A percentile compares a stretch with the other conserved stretches of the same genome.
These are phyloP conservation scores for Hymenochirus boettgeri DNA, from an alignment of 2,113 vertebrate genomes.

Conservation along the genomic window DNA sequence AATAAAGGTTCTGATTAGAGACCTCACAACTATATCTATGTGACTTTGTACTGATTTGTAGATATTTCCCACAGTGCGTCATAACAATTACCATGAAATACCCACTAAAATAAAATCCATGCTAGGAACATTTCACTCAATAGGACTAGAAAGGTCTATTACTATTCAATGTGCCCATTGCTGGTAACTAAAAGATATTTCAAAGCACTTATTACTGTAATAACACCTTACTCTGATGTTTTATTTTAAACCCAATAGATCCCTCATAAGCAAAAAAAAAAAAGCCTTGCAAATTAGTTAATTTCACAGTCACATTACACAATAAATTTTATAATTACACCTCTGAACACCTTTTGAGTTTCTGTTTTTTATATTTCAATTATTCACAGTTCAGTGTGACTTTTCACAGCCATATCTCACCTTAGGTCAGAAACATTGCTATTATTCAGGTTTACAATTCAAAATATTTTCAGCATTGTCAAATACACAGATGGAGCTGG, in stretches of 20 bases:
- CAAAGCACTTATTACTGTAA: not conserved
- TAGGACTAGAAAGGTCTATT: too few species aligned
- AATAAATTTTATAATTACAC: slow-evolving; percentile 33
- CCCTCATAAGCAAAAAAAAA: not conserved
- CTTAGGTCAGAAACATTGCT: slow-evolving; percentile 17
- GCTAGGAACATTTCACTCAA: too few species aligned
- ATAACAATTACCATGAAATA: too few species aligned
- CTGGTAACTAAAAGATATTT: not conserved
- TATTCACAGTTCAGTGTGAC: slow-evolving; percentile 29
- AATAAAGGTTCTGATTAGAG: too few species aligned
- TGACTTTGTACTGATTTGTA: too few species aligned
- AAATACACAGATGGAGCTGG: too few species aligned
- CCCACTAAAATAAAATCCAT: too few species aligned
- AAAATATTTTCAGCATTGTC: slow-evolving; percentile 22
- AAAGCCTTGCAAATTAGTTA: slow-evolving; percentile 31
- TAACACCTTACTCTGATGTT: not conserved
- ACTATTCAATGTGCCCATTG: not conserved
- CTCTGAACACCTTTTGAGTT: slow-evolving; percentile 23
- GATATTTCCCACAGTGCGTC: too few species aligned
- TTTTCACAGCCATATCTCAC: slow-evolving; percentile 36
- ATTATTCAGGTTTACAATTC: slow-evolving; percentile 10
- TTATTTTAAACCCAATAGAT: slow-evolving; percentile 12
- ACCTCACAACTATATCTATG: too few species aligned
- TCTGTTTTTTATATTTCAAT: slow-evolving; percentile 32
- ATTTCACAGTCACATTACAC: slow-evolving; percentile 23